Evolutionary conservation across 2,888 invertebrate species (phyloP).

Genomic region (Oscheius sp.): DNA sequence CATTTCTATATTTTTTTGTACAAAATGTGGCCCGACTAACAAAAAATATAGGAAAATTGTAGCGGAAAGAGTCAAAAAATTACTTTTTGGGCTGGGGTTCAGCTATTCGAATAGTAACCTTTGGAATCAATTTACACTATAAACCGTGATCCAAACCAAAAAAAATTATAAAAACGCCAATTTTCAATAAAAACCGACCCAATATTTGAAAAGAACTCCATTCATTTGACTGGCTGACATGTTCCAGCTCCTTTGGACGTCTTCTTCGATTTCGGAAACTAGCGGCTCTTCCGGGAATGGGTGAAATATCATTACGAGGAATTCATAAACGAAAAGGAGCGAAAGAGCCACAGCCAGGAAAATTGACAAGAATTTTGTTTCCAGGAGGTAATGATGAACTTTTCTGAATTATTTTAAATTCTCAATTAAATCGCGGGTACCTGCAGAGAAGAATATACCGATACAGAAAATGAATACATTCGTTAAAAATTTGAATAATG

Average conservation of each 20-base stretch:
- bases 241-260: neutral
- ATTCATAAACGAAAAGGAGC: neutral
- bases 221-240: neutral
- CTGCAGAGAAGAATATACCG: constrained; percentile 21
- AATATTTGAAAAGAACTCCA: constrained; percentile 8
- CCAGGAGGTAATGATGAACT: neutral
- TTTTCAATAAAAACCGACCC: neutral
- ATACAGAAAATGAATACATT: constrained; percentile 21
- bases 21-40: too few relatives aligned
- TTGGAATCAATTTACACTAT: too few relatives aligned
- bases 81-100: too few relatives aligned
- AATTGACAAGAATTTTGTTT: neutral
- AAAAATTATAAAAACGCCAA: too few relatives aligned
- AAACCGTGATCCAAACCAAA: too few relatives aligned
- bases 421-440: too few relatives aligned
- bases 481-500: constrained; percentile 17
- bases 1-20: too few relatives aligned
- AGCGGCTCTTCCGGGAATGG: neutral
- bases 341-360: neutral
- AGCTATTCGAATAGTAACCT: too few relatives aligned
- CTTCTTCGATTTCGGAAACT: neutral
- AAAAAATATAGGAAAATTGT: too few relatives aligned
- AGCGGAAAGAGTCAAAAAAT: too few relatives aligned
- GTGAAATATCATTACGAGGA: neutral
- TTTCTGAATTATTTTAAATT: neutral